Evolutionary conservation across 2,113 vertebrate species (phyloP), one percentile per base, ranked within the genome.

Genomic region (Anseranas semipalmata): DNA sequence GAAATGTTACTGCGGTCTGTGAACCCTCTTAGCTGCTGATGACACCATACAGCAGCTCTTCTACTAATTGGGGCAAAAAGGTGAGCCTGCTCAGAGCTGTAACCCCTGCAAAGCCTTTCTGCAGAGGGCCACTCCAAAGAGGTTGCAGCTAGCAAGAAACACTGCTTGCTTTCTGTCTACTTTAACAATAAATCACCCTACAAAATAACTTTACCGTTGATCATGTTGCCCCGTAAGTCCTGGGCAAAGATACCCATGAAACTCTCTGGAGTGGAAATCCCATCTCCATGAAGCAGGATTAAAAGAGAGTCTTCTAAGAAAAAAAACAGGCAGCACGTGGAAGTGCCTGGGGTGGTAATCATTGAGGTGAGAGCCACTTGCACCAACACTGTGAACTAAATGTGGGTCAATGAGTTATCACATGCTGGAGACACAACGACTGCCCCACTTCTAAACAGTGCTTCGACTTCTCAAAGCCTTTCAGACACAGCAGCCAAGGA

Each of bases 181-280:
- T 70, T 35, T 50, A 67, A 37, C 27, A 68, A 59, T 19, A 68
- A 43, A 25, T 32, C 27, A 50, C 5, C 28, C 35, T 32, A 32
- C 21, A 62, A 86, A 88, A 70, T 27, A 53, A 55, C 28, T 74
- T 63, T n/a, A 12, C 24, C 15, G 45, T 70, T 50, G 37, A n/a
- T 65, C 53, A 21, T 9, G 10, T 25, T 71, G 21, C 21, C 39
- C 27, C 0, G 0, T 22, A 60, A 53, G 8, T 19, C n/a, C 30
- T n/a, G 19, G 27, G 11, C 33, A 84, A 77, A 82, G 80, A 16
- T 11, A 75, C 2, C 2, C 12, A 11, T 72, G 50, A 58, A 93
- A n/a, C 4, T 3, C 21, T 46, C 35, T 65, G n/a, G 77, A 75
- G 30, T 35, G 30, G 33, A 90, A 68, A 89, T 2, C 2, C 4